Base-by-base conservation (phyloP, 2,888 invertebrate species). In the Stomorhina lunata region DNA sequence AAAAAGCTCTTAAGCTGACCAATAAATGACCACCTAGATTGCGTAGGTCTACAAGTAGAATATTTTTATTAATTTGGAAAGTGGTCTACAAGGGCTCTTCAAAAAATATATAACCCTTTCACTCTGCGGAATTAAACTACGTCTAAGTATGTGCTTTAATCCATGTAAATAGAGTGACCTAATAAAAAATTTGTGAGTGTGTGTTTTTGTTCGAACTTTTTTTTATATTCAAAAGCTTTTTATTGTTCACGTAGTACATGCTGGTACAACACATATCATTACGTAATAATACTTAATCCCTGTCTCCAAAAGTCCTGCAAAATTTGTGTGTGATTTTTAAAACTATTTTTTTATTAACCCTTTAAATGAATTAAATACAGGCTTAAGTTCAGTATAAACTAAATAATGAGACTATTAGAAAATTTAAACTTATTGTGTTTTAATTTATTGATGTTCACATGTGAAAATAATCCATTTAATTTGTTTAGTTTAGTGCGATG, bases 81-180 rank as follows among this genome's bases (percentile, higher is more conserved):
- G n/a, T n/a, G n/a, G n/a, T n/a, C n/a, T n/a, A n/a, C n/a, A n/a
- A n/a, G n/a, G n/a, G n/a, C n/a, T n/a, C n/a, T n/a, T n/a, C n/a
- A n/a, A n/a, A n/a, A n/a, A n/a, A n/a, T n/a, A n/a, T n/a, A n/a
- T n/a, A n/a, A n/a, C n/a, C n/a, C n/a, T n/a, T n/a, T n/a, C n/a
- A n/a, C n/a, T n/a, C n/a, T n/a, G n/a, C n/a, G n/a, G n/a, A n/a
- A n/a, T n/a, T n/a, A n/a, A n/a, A n/a, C n/a, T n/a, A n/a, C n/a
- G n/a, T n/a, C n/a, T 27, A 12, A 50, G 27, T 37, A 9, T 50
- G 25, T 15, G 32, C 57, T 6, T 68, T 25, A 37, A n/a, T 40
- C 15, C 40, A 73, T 55, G 17, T 27, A 34, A 43, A 55, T 48
- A 55, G 48, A 73, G 43, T 81, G 73, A 75, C 81, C 81, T 78